phyloP scores from a whole-genome alignment of 2,113 vertebrate species.

The Cygnus atratus region DNA sequence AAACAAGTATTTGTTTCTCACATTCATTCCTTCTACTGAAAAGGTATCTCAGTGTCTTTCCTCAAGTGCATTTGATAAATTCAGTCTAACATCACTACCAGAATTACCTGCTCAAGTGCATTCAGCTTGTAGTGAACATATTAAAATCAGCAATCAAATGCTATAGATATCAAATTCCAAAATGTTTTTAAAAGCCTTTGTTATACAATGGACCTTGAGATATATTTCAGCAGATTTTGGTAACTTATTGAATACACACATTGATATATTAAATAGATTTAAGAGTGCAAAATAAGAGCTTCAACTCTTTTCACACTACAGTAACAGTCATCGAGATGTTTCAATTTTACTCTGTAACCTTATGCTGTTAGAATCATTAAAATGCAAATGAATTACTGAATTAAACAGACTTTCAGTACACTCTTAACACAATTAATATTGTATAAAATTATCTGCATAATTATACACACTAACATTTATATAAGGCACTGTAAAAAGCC shows the following conservation, averaged over 20 bases:
- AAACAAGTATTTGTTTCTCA: not conserved
- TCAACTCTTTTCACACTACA: conserved; percentile 44
- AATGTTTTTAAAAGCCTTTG: not conserved
- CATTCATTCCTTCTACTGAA: not conserved
- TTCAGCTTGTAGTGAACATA: not conserved
- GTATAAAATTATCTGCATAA: conserved; percentile 78
- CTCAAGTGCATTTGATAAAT: conserved; percentile 4
- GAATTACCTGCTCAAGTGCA: not conserved
- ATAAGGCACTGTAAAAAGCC: conserved; percentile 71
- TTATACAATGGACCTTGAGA: not conserved
- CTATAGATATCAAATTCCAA: not conserved
- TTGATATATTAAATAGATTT: conserved; percentile 28
- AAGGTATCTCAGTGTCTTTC: not conserved
- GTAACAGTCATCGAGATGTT: conserved; percentile 66
- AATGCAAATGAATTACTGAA: conserved; percentile 79
- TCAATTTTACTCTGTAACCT: conserved; percentile 71
- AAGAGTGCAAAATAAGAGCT: conserved; percentile 45
- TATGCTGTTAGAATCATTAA: conserved; percentile 75
- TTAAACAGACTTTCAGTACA: conserved; percentile 73
- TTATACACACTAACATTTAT: conserved; percentile 72
- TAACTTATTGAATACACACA: not conserved
- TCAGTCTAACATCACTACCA: not conserved
- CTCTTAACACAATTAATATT: conserved; percentile 79
- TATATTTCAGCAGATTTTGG: not conserved
- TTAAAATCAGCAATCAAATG: conserved; percentile 1